Evolutionary conservation across 2,113 vertebrate genomes (phyloP).

Genomic region (Gymnobelideus leadbeateri): DNA sequence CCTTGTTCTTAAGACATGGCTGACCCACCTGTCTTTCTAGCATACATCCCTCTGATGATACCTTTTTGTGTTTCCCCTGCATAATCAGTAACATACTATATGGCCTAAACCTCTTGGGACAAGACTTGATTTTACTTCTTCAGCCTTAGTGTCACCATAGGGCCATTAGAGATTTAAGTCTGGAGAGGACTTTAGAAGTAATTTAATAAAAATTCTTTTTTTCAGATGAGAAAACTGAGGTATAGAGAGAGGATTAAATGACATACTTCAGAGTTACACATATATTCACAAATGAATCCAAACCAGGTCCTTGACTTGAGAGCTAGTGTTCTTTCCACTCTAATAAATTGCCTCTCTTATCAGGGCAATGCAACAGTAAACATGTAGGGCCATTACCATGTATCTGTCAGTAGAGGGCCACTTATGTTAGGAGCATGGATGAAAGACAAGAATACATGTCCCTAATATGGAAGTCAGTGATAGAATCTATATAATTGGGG

Average conservation of each 20-base stretch:
- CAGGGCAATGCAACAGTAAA: neutral
- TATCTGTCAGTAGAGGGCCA: neutral
- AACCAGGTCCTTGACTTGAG: neutral
- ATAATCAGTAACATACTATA: neutral
- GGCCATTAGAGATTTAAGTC: neutral
- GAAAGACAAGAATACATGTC: too few species aligned
- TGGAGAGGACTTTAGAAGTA: neutral
- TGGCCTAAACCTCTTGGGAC: neutral
- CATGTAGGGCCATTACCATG: neutral
- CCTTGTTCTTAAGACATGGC: neutral
- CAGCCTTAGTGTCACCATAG: neutral
- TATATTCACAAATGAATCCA: neutral
- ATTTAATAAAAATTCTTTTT: neutral
- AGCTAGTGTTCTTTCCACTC: neutral
- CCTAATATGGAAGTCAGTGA: neutral
- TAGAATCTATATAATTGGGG: too few species aligned
- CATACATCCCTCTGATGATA: neutral
- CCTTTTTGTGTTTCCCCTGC: neutral
- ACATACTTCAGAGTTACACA: neutral
- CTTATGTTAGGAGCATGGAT: too few species aligned
- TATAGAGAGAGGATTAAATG: neutral
- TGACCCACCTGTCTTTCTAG: neutral
- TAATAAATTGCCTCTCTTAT: neutral
- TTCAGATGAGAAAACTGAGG: neutral
- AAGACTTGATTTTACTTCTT: neutral